These are phyloP conservation scores for Tragulus kanchil DNA, from an alignment of 2,113 vertebrate genomes.

Conservation along the genomic window DNA sequence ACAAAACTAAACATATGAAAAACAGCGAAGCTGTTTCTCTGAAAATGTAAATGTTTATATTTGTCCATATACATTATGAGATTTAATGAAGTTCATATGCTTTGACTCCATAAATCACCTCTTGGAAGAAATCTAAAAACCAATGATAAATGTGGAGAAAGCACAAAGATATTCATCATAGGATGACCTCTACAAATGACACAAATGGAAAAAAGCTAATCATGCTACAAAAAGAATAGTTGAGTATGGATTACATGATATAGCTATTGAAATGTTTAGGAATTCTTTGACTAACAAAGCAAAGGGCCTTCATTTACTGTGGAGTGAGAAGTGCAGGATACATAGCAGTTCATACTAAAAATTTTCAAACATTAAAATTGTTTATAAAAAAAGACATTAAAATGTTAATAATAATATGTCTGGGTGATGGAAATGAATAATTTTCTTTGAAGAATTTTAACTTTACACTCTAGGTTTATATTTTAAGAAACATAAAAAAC, in stretches of 20 bases:
- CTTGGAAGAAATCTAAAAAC: not conserved
- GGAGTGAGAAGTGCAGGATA: conserved; percentile 5
- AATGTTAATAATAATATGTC: not conserved
- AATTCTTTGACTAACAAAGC: conserved; percentile 27
- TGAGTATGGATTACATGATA: not conserved
- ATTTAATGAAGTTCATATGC: not conserved
- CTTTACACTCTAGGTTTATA: not conserved
- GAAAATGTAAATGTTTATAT: not conserved
- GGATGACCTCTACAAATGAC: not conserved
- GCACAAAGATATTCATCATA: not conserved
- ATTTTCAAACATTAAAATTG: conserved; percentile 28
- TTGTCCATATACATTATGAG: not conserved
- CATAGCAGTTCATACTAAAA: conserved; percentile 5
- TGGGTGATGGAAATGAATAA: not conserved
- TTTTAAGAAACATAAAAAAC: not conserved
- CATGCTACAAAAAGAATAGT: not conserved
- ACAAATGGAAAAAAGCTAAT: conserved; percentile 24
- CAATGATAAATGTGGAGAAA: not conserved
- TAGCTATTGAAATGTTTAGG: conserved; percentile 16
- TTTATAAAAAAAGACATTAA: conserved; percentile 17
- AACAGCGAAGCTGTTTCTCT: not conserved
- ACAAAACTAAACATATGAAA: not conserved
- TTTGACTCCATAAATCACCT: not conserved
- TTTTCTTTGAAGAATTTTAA: conserved; percentile 43
- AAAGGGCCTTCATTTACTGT: not conserved